Evolutionary conservation across 2,113 vertebrate species (phyloP), one percentile per base, ranked within the genome.

Genomic region (Eudyptes chrysolophus): DNA sequence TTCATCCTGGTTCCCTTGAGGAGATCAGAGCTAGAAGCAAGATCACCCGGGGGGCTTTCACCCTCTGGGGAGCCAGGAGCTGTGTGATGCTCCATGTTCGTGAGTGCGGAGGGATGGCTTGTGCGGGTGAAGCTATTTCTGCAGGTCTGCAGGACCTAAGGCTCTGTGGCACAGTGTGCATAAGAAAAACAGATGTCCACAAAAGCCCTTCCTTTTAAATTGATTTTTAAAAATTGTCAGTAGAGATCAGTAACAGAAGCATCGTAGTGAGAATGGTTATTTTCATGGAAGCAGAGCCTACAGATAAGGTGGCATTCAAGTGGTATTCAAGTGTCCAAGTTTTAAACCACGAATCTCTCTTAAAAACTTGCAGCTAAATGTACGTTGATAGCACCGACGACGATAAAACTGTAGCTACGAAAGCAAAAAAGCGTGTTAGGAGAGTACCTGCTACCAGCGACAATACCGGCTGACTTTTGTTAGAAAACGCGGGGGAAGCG

Each of bases 101-200:
- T 10, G 40, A 70, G 51, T 1, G 19, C n/a, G 10, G 49, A 34
- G 19, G 24, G 46, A 11, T 26, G 54, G 16, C n/a, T 60, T 4
- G 16, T 4, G 29, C 0, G 1, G 52, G 24, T 1, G n/a, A 49
- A 34, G n/a, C 16, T 72, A 6, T 20, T 54, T 12, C 81, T 46
- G 84, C 58, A 62, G 38, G 11, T 76, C 49, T 48, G 58, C 30
- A 8, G 44, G n/a, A 86, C 38, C 52, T 10, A 18, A 0, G 1
- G 68, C 22, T 75, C 42, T 3, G 57, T 18, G 61, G 57, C 32
- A 51, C 16, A 13, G 36, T 0, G 7, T 0, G 7, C 1, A 0
- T 55, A 30, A 77, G 42, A 55, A 48, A 93, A 76, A 16, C 1
- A 57, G 51, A 16, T 3, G 2, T 6, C 46, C 52, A 13, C 25